phyloP scores from a whole-genome alignment of 1,140 invertebrate species.

The Radopholus similis region DNA sequence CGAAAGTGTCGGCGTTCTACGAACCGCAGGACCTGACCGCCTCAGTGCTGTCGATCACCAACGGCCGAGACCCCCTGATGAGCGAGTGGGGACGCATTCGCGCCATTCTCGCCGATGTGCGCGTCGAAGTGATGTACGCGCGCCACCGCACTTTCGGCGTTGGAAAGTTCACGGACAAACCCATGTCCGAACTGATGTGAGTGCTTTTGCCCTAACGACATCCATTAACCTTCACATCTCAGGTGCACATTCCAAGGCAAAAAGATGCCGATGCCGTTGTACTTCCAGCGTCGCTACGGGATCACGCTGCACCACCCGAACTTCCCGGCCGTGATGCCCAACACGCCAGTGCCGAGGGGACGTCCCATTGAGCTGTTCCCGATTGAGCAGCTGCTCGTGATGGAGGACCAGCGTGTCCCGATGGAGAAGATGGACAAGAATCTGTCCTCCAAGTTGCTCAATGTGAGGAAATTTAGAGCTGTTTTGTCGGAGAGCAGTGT shows the following conservation, averaged over 20 bases:
- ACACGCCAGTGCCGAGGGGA: constrained; percentile 28
- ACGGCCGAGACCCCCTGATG: constrained; percentile 15
- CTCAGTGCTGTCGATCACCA: constrained; percentile 24
- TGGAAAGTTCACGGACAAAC: constrained; percentile 29
- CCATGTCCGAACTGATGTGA: constrained; percentile 27
- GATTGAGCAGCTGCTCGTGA: constrained; percentile 30
- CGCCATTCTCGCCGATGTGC: constrained; percentile 22
- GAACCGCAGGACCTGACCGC: constrained; percentile 14
- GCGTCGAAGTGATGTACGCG: constrained; percentile 31
- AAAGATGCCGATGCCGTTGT: constrained; percentile 24
- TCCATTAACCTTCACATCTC: background rate
- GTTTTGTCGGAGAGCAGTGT: background rate
- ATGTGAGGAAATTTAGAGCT: background rate
- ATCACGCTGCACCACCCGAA: constrained; percentile 15
- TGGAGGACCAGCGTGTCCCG: constrained; percentile 36
- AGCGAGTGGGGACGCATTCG: constrained; percentile 25
- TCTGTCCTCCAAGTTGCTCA: constrained; percentile 15
- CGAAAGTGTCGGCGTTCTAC: constrained; percentile 33
- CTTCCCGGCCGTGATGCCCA: constrained; percentile 28
- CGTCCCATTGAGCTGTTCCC: constrained; percentile 21
- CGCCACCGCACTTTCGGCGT: constrained; percentile 28
- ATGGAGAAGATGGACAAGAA: constrained; percentile 30
- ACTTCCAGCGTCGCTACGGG: constrained; percentile 17
- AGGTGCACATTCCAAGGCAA: constrained; percentile 15
- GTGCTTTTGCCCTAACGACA: background rate